Evolutionary conservation across 2,888 invertebrate genomes (phyloP), one percentile per base, ranked within the genome.

Genomic region (Branchinecta sandiegonensis): DNA sequence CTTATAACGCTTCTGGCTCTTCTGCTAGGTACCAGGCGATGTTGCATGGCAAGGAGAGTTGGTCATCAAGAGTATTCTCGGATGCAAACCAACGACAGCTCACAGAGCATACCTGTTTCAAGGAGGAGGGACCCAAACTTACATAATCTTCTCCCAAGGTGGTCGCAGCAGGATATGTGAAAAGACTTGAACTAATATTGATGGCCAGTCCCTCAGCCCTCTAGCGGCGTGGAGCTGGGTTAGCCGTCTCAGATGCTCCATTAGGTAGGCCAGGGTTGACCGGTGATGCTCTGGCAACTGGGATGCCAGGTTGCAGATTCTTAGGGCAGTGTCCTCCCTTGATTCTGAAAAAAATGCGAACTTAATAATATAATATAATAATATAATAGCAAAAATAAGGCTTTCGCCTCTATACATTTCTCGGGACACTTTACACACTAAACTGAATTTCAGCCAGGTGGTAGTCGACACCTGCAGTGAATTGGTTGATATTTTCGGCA

Each of bases 131-230:
- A 37, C 37, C 37, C n/a, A 69, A 70, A 80, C 83, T 83, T 80
- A 87, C 86, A 86, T 83, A 72, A 88, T 87, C 74, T 84, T 81
- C 75, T 87, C 86, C 88, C 87, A 88, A 8, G 86, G 86, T 23
- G 88, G 88, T 71, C 88, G 80, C 65, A 88, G 79, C 67, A 89
- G 80, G 73, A 88, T 84, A 75, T 87, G 85, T 77, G 86, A 86
- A 74, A 88, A 82, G 65, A 85, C 85, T 78, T 87, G 86, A 66
- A 86, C 80, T 67, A 88, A 81, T 70, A 84, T 81, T 17, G 84
- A 83, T 8, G 86, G 86, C 8, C 85, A 84, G 74, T 86, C 85
- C 66, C 81, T 81, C 56, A 10, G 14, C 23, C 85, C 85, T 69
- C 85, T 80, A 11, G 81, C 79, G 74, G 83, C 81, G 77, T 87